Base-by-base conservation (phyloP, 2,797 vertebrate species). In the Botia almorhae region DNA sequence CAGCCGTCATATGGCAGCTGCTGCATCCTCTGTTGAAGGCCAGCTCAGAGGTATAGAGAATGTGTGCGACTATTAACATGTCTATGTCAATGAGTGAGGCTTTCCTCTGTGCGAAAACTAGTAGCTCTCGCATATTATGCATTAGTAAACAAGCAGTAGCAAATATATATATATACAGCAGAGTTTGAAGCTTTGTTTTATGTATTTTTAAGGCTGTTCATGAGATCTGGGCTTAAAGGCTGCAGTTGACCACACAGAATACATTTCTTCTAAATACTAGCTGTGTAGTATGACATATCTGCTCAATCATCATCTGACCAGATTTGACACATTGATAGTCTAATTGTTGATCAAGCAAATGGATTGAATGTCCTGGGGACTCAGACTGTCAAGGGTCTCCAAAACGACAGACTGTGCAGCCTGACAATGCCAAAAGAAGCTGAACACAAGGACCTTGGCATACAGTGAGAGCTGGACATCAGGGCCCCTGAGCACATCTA, bases 41-140 rank as follows among this genome's bases (percentile, higher is more conserved):
- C 56, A 50, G 71, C 76, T 64, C 19, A 39, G 65, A 65, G 46
- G 56, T 69, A 36, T 75, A 56, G 56, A 70, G 71, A 65, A 79
- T 83, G 48, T 79, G 65, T 70, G 75, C 65, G 76, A 75, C 75
- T 79, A 83, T 75, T 65, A 83, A 75, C 23, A 63, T 33, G 14
- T 74, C 50, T 70, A 17, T 70, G 58, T 64, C 48, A 64, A 64
- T 65, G 19, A 58, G 46, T 36, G 65, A 79, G 36, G 23, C 17
- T 69, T 73, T 69, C 10, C 26, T 2, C 48, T 63, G 58, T 55
- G 48, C 48, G 63, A 29, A 78, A 68, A 4, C 19, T 53, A 53
- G 75, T 3, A 29, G 63, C 29, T 29, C 14, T 61, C 12, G 33
- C 19, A 50, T 39, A 36, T 39, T 74, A 53, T 23, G 46, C 58